Evolutionary conservation across 2,888 invertebrate species (phyloP).

Genomic region (Epinotia nisella): DNA sequence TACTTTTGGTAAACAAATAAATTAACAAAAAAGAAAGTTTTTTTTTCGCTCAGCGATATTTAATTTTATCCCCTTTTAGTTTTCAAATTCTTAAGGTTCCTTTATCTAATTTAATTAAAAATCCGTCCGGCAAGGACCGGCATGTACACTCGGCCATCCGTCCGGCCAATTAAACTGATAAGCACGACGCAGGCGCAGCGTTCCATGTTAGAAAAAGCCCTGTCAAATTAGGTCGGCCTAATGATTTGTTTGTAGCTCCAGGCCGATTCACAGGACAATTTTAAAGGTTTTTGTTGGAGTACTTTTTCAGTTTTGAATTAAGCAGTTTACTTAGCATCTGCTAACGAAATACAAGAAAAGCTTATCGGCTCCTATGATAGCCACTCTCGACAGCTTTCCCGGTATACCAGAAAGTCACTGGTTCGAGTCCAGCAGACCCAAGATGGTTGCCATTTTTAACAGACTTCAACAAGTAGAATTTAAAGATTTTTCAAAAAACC

Average conservation of each 20-base stretch:
- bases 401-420: too few species aligned
- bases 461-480: too few species aligned
- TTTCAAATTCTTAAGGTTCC: not conserved
- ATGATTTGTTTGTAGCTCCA: slow-evolving; percentile 18
- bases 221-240: slow-evolving; percentile 45
- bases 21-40: too few species aligned
- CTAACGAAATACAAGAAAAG: too few species aligned
- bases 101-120: slow-evolving; percentile 34
- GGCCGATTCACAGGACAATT: not conserved
- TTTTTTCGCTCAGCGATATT: too few species aligned
- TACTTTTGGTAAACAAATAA: too few species aligned
- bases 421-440: too few species aligned
- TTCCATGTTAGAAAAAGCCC: slow-evolving; percentile 68
- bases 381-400: too few species aligned
- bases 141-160: slow-evolving; percentile 46
- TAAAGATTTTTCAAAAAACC: too few species aligned
- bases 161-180: slow-evolving; percentile 65
- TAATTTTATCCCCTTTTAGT: not conserved
- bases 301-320: not conserved
- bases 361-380: too few species aligned
- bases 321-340: too few species aligned
- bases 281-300: not conserved
- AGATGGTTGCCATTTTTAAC: too few species aligned
- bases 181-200: slow-evolving; percentile 56
- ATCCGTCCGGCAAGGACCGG: slow-evolving; percentile 33